Conservation (phyloP, 2,888 invertebrate species). For the Ennomos fuscantarius region DNA sequence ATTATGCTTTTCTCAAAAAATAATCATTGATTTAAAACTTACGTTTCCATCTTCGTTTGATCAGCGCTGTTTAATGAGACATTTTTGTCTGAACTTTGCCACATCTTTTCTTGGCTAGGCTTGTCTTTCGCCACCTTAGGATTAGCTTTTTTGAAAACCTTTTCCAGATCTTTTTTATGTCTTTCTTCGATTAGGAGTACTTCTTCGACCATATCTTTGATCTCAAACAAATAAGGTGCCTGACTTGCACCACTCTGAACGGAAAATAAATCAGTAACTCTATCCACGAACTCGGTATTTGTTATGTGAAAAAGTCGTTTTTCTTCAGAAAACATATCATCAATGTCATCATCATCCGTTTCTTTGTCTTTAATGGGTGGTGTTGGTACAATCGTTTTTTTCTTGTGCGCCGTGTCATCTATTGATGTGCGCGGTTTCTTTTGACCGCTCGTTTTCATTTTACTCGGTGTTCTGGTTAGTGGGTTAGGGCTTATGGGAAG, state of each 20-base stretch:
- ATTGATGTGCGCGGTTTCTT: constrained; percentile 35
- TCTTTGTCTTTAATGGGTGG: not conserved
- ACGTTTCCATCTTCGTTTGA: constrained; percentile 54
- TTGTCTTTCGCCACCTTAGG: constrained; percentile 57
- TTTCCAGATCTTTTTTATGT: constrained; percentile 52
- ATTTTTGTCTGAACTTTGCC: constrained; percentile 49
- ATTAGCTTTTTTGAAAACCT: constrained; percentile 47
- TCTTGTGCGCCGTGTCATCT: constrained; percentile 46
- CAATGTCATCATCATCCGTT: constrained; percentile 11
- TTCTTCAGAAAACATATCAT: constrained; percentile 30
- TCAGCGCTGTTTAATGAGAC: constrained; percentile 47
- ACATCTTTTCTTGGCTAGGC: constrained; percentile 55
- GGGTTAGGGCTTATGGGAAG: constrained; percentile 30
- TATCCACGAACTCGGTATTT: constrained; percentile 7
- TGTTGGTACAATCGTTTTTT: constrained; percentile 26
- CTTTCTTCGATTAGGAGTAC: constrained; percentile 54
- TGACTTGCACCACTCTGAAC: constrained; percentile 29
- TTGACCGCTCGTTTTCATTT: constrained; percentile 28
- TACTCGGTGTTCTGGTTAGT: constrained; percentile 48
- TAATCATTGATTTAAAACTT: constrained; percentile 23
- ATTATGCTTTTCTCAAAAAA: no score
- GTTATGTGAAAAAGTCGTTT: constrained; percentile 32
- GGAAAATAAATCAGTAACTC: constrained; percentile 44
- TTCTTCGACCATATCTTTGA: constrained; percentile 60
- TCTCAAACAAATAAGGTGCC: constrained; percentile 60